Evolutionary conservation across 2,797 vertebrate species (phyloP).

Genomic region (Pipistrellus nathusii): DNA sequence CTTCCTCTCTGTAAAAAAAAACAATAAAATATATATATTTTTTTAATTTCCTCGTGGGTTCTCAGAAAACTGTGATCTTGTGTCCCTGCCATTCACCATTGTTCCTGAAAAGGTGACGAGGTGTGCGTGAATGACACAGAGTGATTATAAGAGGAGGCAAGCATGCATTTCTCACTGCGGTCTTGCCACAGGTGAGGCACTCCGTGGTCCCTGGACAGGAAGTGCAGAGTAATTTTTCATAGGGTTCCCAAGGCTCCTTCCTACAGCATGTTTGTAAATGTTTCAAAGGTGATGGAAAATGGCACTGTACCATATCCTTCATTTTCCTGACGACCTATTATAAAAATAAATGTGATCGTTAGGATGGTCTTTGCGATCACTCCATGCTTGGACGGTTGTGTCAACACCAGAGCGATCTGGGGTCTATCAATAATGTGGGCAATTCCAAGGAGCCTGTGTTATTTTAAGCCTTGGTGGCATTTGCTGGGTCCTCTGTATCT

Average conservation of each 20-base stretch:
- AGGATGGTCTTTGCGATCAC: neutral
- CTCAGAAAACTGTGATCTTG: neutral
- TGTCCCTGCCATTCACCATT: neutral
- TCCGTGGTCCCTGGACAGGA: rapidly evolving
- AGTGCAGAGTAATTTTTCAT: rapidly evolving
- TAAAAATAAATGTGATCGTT: neutral
- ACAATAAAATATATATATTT: no score
- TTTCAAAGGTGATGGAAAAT: neutral
- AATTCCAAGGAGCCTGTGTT: neutral
- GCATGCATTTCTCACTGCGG: neutral
- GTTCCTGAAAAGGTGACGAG: rapidly evolving
- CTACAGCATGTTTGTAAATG: neutral
- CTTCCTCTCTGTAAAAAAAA: no score
- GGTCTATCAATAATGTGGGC: neutral
- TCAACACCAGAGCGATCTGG: neutral
- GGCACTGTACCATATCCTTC: neutral
- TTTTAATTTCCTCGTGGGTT: neutral
- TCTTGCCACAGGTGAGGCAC: neutral
- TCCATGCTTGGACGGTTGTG: neutral
- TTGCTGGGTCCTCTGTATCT: neutral
- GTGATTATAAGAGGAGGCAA: rapidly evolving
- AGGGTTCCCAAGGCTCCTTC: neutral
- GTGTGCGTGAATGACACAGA: rapidly evolving
- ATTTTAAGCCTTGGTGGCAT: neutral
- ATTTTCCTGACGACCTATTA: slow-evolving; percentile 58